Evolutionary conservation across 2,113 vertebrate genomes (phyloP).

Genomic region (Gorsachius goisagi): DNA sequence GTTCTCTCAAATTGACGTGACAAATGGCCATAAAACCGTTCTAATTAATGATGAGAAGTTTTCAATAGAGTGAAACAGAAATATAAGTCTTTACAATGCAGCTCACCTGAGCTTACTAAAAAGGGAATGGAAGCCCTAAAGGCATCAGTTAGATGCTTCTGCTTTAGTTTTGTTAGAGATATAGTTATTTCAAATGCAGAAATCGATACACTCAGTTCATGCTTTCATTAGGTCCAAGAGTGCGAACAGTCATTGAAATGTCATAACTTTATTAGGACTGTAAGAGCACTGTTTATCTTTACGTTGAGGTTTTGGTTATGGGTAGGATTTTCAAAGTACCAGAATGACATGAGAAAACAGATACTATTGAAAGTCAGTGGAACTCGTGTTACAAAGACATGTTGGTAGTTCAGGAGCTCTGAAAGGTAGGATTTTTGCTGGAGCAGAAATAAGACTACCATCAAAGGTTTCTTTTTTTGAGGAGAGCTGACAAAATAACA

Average conservation of each 20-base stretch:
- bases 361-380: background rate
- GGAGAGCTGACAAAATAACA: background rate
- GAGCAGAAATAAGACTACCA: background rate
- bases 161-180: background rate
- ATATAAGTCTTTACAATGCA: background rate
- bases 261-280: background rate
- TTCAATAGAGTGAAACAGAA: background rate
- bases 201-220: background rate
- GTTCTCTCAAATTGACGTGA: background rate
- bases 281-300: background rate
- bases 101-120: background rate
- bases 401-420: background rate
- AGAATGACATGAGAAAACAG: background rate
- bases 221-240: background rate
- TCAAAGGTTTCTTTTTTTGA: background rate
- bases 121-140: background rate
- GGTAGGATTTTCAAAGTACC: background rate
- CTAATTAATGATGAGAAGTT: background rate
- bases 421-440: background rate
- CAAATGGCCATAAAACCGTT: background rate
- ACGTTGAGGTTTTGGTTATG: background rate
- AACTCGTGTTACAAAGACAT: background rate
- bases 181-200: background rate
- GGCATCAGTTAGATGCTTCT: background rate
- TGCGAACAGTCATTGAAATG: background rate